Conservation (phyloP, 2,797 vertebrate species). For the Aeoliscus strigatus region DNA sequence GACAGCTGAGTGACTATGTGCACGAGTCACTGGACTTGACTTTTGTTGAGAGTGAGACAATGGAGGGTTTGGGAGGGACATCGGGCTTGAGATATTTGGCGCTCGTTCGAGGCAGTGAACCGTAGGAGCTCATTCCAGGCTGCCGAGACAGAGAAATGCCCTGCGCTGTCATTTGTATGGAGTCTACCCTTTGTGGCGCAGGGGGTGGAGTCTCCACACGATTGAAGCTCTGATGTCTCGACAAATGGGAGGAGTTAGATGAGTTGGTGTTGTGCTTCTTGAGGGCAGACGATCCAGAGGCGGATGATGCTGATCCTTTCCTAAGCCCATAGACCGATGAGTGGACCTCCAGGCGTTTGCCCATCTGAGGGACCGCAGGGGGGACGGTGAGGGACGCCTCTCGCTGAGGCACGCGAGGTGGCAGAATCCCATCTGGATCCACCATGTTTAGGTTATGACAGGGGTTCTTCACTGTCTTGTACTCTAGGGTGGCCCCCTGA, state of each 20-base stretch:
- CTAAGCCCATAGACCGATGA: slow-evolving; percentile 85
- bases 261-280: slow-evolving; percentile 98
- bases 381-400: slow-evolving; percentile 90
- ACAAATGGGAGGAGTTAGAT: slow-evolving; percentile 95
- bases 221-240: slow-evolving; percentile 92
- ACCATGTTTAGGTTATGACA: slow-evolving; percentile 83
- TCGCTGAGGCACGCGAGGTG: slow-evolving; percentile 93
- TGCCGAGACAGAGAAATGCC: slow-evolving; percentile 88
- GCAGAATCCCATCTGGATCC: slow-evolving; percentile 83
- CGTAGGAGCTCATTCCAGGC: slow-evolving; percentile 86
- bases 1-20: slow-evolving; percentile 82
- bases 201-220: slow-evolving; percentile 91
- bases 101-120: slow-evolving; percentile 89
- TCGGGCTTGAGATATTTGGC: slow-evolving; percentile 94
- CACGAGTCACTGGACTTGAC: slow-evolving; percentile 91
- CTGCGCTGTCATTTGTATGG: slow-evolving; percentile 91
- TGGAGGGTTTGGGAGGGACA: slow-evolving; percentile 93
- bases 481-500: slow-evolving; percentile 92
- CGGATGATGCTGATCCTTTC: slow-evolving; percentile 78
- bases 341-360: slow-evolving; percentile 92
- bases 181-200: slow-evolving; percentile 96
- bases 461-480: slow-evolving; percentile 92
- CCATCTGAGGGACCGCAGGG: slow-evolving; percentile 86
- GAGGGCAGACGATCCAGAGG: slow-evolving; percentile 64
- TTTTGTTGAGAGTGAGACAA: slow-evolving; percentile 88